Base-by-base conservation (phyloP, 1,140 invertebrate species). In the Pseudoatta argentina region DNA sequence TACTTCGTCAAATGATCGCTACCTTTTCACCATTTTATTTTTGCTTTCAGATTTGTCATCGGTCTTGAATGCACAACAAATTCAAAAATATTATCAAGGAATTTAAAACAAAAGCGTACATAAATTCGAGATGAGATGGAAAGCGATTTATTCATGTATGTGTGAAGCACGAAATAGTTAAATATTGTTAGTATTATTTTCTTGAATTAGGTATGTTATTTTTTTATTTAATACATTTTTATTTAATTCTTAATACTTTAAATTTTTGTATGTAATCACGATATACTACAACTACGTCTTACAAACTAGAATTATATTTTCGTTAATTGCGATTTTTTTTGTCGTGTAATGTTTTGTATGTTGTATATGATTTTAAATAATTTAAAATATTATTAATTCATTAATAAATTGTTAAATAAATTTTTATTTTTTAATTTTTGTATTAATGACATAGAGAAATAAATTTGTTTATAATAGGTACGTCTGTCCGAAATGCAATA, bases 401-500 rank as follows among this genome's bases (percentile, higher is more conserved):
- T 44, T 44, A 44, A 44, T 44, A 44, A 44, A 44, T 44, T 44
- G 39, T 44, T 44, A 10, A 44, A 44, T 44, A 44, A 44, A 7
- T 39, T 39, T 44, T 44, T 8, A 0, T 44, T 44, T 51, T 63
- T 63, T 6, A 44, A 18, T 14, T 44, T 77, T n/a, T n/a, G 14
- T 44, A 24, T 16, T 48, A 44, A 30, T 77, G 3, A 77, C 12
- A 64, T 61, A 24, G 21, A 3, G 2, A 12, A 77, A 77, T 77
- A 1, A 27, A 79, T 81, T 81, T 57, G 18, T 69, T 51, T 44
- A 44, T 79, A 8, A 76, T 73, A 90, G 88, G 71, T 86, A 63
- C 34, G 34, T 10, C 1, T 95, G 95, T 59, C 89, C 90, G 8
- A 92, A 91, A 44, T 95, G 95, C 71, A 89, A 92, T 55, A 89